phyloP scores from a whole-genome alignment of 1,140 invertebrate species.

The Meteorus sp. region DNA sequence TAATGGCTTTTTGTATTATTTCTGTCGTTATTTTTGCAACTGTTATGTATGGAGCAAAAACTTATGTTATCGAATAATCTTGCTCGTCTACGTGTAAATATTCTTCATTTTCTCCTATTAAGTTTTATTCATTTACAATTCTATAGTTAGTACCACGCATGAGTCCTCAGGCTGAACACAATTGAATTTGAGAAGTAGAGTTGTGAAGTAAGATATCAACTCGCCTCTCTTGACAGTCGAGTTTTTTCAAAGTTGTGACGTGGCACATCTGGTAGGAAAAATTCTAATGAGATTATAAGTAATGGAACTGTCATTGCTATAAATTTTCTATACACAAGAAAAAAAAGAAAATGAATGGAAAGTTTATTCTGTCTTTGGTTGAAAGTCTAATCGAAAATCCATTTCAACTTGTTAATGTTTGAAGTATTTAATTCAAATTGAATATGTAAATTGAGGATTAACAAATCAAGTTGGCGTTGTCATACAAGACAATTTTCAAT shows the following conservation, averaged over 20 bases:
- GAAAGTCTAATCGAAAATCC: no score
- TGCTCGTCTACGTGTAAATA: background rate
- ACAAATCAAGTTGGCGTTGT: no score
- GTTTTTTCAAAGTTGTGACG: background rate
- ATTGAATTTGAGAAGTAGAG: background rate
- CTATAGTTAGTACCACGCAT: background rate
- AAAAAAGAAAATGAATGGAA: background rate
- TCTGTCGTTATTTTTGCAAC: conserved; percentile 33
- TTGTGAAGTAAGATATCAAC: background rate
- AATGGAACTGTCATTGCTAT: no score
- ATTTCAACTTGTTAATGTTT: no score
- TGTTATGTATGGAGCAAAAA: conserved; percentile 35
- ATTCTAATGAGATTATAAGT: background rate
- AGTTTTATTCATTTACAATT: background rate
- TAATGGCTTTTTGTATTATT: conserved; percentile 31
- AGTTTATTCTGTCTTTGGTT: no score
- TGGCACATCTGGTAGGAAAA: background rate
- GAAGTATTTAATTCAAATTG: no score
- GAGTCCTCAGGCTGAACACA: background rate
- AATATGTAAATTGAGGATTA: no score
- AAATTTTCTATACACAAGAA: background rate
- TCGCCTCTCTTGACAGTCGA: background rate
- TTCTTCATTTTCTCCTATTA: background rate
- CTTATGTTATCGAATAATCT: conserved; percentile 10
- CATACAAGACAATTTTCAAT: no score